Evolutionary conservation across 2,797 vertebrate species (phyloP).

Genomic region (Meda fulgida): DNA sequence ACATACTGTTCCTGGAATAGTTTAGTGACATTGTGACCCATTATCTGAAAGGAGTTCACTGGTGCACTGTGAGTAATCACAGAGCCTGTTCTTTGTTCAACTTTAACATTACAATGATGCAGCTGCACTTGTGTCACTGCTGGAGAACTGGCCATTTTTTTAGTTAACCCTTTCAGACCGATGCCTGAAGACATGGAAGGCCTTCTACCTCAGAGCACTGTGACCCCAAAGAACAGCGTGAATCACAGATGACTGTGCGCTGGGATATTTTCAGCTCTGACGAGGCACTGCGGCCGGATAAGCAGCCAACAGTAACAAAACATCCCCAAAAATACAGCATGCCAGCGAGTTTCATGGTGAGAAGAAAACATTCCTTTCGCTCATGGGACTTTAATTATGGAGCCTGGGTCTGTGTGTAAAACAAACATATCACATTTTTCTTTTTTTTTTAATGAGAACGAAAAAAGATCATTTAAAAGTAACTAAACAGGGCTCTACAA

Average conservation of each 20-base stretch:
- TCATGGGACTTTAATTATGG: constrained; percentile 26
- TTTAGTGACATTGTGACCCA: constrained; percentile 50
- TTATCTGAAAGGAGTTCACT: constrained; percentile 38
- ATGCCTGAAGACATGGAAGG: constrained; percentile 5
- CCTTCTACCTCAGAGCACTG: constrained; percentile 22
- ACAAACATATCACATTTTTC: background rate
- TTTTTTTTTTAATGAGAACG: background rate
- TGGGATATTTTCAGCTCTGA: constrained; percentile 48
- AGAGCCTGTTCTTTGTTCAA: constrained; percentile 46
- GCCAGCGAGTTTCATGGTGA: constrained; percentile 38
- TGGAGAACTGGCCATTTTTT: constrained; percentile 1
- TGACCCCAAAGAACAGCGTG: constrained; percentile 35
- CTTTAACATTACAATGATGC: constrained; percentile 54
- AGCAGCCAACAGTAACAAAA: constrained; percentile 65
- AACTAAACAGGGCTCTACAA: background rate
- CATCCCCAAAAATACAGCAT: constrained; percentile 58
- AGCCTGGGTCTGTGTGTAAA: constrained; percentile 10
- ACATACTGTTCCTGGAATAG: constrained; percentile 52
- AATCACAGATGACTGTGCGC: constrained; percentile 51
- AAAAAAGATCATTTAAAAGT: background rate
- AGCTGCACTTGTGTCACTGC: constrained; percentile 34
- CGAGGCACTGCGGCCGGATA: constrained; percentile 53
- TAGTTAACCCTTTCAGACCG: constrained; percentile 21
- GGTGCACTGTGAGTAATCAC: constrained; percentile 11
- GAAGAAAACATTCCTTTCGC: constrained; percentile 38